Evolutionary conservation across 2,888 invertebrate genomes (phyloP).

Genomic region (Orchestes rusci): DNA sequence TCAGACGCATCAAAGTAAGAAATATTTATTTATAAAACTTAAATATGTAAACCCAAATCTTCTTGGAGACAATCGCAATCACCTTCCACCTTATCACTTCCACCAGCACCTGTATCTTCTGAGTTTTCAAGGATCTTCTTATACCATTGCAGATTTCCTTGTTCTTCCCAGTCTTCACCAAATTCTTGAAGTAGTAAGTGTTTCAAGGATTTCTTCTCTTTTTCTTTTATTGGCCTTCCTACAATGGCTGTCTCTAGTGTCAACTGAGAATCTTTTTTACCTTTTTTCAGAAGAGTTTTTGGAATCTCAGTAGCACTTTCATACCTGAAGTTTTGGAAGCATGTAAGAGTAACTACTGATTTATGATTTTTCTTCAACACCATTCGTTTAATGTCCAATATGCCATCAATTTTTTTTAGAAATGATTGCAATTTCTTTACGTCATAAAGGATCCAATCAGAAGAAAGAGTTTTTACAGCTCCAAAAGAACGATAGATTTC

Average conservation of each 20-base stretch:
- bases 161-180: not conserved
- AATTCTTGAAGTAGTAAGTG: not conserved
- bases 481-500: not conserved
- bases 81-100: not conserved
- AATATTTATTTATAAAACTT: too few species aligned
- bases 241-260: not conserved
- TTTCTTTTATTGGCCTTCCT: not conserved
- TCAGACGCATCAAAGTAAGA: too few species aligned
- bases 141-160: not conserved
- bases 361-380: not conserved
- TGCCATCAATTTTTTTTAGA: too few species aligned
- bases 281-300: conserved; percentile 1
- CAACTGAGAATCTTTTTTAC: not conserved
- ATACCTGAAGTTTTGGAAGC: not conserved
- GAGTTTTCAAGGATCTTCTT: not conserved
- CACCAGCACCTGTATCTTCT: too few species aligned
- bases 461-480: not conserved
- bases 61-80: not conserved
- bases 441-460: not conserved
- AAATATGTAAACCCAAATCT: conserved; percentile 1
- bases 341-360: not conserved
- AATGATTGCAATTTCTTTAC: conserved; percentile 5
- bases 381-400: not conserved
- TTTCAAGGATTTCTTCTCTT: not conserved
- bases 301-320: not conserved